A percentile compares a stretch with the other conserved stretches of the same genome.
Conservation (phyloP, 2,888 invertebrate genomes). For the Tupiocoris notatus region DNA sequence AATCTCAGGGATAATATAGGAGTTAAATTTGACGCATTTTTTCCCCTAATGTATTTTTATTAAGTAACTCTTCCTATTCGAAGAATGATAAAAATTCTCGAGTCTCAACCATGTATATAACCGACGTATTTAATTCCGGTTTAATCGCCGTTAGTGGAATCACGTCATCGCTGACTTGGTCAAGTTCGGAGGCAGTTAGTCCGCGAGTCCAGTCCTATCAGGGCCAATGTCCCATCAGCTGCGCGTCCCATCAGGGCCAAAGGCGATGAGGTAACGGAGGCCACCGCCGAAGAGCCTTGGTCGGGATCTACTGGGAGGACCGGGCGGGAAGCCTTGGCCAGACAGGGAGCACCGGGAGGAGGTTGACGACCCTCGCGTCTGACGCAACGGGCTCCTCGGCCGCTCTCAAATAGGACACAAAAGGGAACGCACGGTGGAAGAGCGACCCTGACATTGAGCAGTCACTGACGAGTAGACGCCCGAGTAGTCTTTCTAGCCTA, state of each 20-base stretch:
- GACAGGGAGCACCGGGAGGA: neutral
- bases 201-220: neutral
- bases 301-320: neutral
- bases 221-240: neutral
- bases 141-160: too few relatives aligned
- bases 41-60: too few relatives aligned
- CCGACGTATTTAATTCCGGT: too few relatives aligned
- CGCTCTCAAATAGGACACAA: conserved; percentile 30
- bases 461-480: too few relatives aligned
- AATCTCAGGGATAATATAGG: too few relatives aligned
- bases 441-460: conserved; percentile 31
- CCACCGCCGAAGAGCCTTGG: neutral
- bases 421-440: conserved; percentile 19
- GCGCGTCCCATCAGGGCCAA: neutral
- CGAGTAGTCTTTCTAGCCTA: too few relatives aligned
- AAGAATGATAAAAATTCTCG: too few relatives aligned
- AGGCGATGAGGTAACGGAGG: neutral
- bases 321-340: too few relatives aligned
- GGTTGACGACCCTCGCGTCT: conserved; percentile 29
- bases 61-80: too few relatives aligned
- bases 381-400: conserved; percentile 13
- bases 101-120: too few relatives aligned
- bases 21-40: too few relatives aligned
- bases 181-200: neutral
- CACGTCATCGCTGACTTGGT: too few relatives aligned